Evolutionary conservation across 2,797 vertebrate species (phyloP).

Genomic region (Adrianichthys oophorus): DNA sequence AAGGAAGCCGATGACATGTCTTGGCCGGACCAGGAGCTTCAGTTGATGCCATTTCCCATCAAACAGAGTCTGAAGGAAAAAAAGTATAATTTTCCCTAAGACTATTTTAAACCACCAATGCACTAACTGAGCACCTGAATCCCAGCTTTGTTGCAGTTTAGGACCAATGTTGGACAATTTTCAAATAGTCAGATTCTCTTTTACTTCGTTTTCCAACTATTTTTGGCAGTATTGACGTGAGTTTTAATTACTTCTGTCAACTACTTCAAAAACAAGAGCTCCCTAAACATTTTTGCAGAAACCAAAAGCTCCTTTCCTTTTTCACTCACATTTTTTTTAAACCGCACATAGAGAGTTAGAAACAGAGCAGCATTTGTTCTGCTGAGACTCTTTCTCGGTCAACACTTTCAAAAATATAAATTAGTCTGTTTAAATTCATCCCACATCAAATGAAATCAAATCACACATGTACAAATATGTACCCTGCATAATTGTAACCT

Average conservation of each 20-base stretch:
- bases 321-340: slow-evolving; percentile 30
- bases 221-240: slow-evolving; percentile 1
- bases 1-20: slow-evolving; percentile 67
- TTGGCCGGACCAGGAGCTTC: slow-evolving; percentile 76
- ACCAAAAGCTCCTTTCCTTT: slow-evolving; percentile 18
- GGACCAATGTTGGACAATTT: slow-evolving; percentile 9
- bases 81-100: neutral
- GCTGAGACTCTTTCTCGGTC: neutral
- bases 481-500: slow-evolving; percentile 31
- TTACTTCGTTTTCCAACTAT: slow-evolving; percentile 7
- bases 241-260: slow-evolving; percentile 16
- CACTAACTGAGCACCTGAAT: slow-evolving; percentile 6
- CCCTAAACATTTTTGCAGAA: slow-evolving; percentile 22
- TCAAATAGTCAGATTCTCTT: slow-evolving; percentile 32
- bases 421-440: neutral
- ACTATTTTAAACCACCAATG: slow-evolving; percentile 3
- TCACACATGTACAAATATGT: slow-evolving; percentile 44
- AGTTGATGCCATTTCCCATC: slow-evolving; percentile 84
- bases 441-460: slow-evolving; percentile 56
- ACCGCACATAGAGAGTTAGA: neutral
- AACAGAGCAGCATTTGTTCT: slow-evolving; percentile 52
- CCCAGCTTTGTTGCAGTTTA: neutral
- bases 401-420: slow-evolving; percentile 36
- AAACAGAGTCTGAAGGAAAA: slow-evolving; percentile 70
- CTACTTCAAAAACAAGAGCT: slow-evolving; percentile 13